Evolutionary conservation across 2,888 invertebrate species (phyloP).

Genomic region (Brachycybe producta): DNA sequence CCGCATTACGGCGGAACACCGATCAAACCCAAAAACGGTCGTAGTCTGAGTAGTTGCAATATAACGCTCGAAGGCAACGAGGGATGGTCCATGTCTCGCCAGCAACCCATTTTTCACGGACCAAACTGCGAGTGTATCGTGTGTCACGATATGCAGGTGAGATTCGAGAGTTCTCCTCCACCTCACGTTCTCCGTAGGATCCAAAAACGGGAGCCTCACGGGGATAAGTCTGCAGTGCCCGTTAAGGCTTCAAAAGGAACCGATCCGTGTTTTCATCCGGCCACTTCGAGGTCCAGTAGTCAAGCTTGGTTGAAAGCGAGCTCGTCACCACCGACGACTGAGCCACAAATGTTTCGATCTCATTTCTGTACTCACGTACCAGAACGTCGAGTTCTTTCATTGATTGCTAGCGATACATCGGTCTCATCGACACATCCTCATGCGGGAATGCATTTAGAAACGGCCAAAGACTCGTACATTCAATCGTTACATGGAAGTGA

Average conservation of each 20-base stretch:
- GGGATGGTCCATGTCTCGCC: neutral
- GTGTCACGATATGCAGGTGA: constrained; percentile 18
- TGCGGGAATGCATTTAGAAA: neutral
- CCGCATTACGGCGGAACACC: neutral
- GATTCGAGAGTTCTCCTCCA: constrained; percentile 15
- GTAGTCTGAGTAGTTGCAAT: constrained; percentile 54
- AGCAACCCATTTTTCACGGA: constrained; percentile 15
- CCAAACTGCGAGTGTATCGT: constrained; percentile 19
- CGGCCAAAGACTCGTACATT: neutral
- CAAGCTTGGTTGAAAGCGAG: neutral
- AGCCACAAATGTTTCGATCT: constrained; percentile 12
- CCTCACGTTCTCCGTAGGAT: neutral
- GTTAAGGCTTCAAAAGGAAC: neutral
- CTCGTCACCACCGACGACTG: neutral
- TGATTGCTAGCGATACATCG: neutral
- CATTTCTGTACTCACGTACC: constrained; percentile 21
- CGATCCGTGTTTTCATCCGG: neutral
- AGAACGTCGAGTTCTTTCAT: neutral
- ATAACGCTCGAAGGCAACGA: constrained; percentile 43
- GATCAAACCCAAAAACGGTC: constrained; percentile 34
- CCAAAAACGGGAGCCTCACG: neutral
- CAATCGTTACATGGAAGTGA: constrained; percentile 5
- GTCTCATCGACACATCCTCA: neutral
- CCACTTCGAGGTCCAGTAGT: neutral
- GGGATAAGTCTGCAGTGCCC: neutral